Evolutionary conservation across 2,113 vertebrate species (phyloP), one percentile per base, ranked within the genome.

Genomic region (Tichodroma muraria): DNA sequence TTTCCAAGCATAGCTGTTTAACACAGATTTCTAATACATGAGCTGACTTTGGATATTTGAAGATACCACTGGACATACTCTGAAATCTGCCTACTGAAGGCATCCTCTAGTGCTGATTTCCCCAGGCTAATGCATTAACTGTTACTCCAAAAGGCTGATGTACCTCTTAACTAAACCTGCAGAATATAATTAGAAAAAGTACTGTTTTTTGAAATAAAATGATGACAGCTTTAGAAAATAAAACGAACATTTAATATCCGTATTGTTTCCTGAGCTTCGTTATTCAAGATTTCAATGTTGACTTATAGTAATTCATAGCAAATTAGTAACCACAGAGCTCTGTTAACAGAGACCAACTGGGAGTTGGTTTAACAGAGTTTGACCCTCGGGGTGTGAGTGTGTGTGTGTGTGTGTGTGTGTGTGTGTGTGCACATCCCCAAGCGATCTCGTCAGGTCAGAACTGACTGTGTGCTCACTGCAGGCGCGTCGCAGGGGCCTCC

Each of bases 401-500:
- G 11, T 35, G 22, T 4, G 11, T n/a, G n/a, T n/a, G n/a, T n/a
- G 42, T 18, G 18, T 30, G 27, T 35, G 3, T 21, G 27, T 21
- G 12, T 35, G 22, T 4, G 11, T 8, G 54, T 24, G 60, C 44
- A 30, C 31, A 23, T 27, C 16, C 5, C 4, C 7, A 3, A 2
- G 14, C 24, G 47, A 83, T 31, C 66, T 77, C n/a, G n/a, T n/a
- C 49, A 13, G 37, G n/a, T n/a, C 44, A 65, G 40, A 82, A 60
- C 9, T 30, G 57, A 68, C 8, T 7, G 13, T 11, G 28, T 66
- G 49, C 27, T 85, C 37, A 61, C 57, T 69, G 31, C 31, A 64
- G 47, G 37, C 0, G 2, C 0, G 0, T 27, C 0, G 0, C 15
- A 44, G 0, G 0, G 45, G 63, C 57, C n/a, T n/a, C n/a, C n/a